Base-by-base conservation (phyloP, 2,113 vertebrate genomes). In the Austrofundulus limnaeus region DNA sequence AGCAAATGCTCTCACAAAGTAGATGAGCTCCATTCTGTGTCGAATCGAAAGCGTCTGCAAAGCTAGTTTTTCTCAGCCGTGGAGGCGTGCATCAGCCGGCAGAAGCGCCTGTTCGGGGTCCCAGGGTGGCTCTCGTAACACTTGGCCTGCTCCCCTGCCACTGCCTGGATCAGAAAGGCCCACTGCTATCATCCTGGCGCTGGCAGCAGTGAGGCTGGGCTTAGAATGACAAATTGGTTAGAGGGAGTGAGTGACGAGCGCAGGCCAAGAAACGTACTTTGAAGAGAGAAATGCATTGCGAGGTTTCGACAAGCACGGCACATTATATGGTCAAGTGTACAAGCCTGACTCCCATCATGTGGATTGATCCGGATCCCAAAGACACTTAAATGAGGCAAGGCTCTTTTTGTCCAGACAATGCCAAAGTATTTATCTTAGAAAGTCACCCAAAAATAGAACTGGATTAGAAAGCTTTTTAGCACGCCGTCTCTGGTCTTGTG, bases 161-260 rank as follows among this genome's bases (percentile, higher is more conserved):
- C 85, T 63, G 79, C 86, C 84, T 83, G 89, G 90, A 93, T 92
- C 90, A 92, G 87, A 91, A 88, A 86, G 83, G 80, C 89, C 85
- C 85, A 68, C 70, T 77, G 88, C 89, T 91, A 90, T 89, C 88
- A 90, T 92, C 89, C 90, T 79, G 73, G 82, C 81, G 72, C 87
- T 90, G 91, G 91, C 91, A 90, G 82, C 86, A 52, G 65, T 37
- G 75, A 63, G 64, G 82, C 82, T 47, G 58, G 78, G 90, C 90
- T 91, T 90, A 87, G 85, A 92, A 87, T 90, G 88, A 92, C 90
- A 92, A 93, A 93, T 93, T 90, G 89, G 90, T 92, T 87, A 58
- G 90, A 91, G 88, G 85, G 85, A 85, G 81, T 70, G 85, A 86
- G 84, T 74, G 79, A 87, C 68, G 69, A 78, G 72, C 82, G 80